Base-by-base conservation (phyloP, 1,140 invertebrate species). In the Uloborus diversus region DNA sequence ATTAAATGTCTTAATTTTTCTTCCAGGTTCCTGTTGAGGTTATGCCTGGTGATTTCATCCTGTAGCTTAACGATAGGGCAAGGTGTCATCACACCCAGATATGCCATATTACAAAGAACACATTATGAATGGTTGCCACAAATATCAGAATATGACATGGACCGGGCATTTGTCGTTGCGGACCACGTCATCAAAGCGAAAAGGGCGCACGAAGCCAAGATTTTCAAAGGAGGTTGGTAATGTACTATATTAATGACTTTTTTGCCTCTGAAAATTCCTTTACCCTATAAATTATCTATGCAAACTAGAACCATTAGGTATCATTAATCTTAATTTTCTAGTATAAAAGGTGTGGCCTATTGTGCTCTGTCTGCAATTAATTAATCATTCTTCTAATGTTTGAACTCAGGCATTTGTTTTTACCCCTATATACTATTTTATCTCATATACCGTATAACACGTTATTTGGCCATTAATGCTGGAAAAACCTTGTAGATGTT, bases 101-200 rank as follows among this genome's bases (percentile, higher is more conserved):
- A 79, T 68, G 76, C 76, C 51, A 79, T 79, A 23, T 37, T 79
- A 13, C 76, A 79, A 27, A 69, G 76, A 20, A 79, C 64, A 4
- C 76, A 79, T 27, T 79, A 69, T 17, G 76, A 79, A 27, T 79
- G 76, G 76, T 27, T 79, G 27, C 76, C 76, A 11, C 76, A 68
- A 4, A 79, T 79, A 37, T 28, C 53, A 0, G 76, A 79, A 4
- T 79, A 79, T 9, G 76, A 79, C 35, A 79, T 79, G 76, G 76
- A 79, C 42, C 76, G 69, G 20, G 76, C 76, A 4, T 79, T 79
- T 30, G 14, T 69, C n/a, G 76, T 68, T 9, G 64, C 76, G 0
- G 76, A 69, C 11, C 65, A 79, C n/a, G 65, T 79, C 0, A 79
- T 79, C 9, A 79, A 69, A 69, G 76, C 76, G 1, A 79, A 79